Conservation (phyloP, 2,797 vertebrate genomes). For the Salarias fasciatus region DNA sequence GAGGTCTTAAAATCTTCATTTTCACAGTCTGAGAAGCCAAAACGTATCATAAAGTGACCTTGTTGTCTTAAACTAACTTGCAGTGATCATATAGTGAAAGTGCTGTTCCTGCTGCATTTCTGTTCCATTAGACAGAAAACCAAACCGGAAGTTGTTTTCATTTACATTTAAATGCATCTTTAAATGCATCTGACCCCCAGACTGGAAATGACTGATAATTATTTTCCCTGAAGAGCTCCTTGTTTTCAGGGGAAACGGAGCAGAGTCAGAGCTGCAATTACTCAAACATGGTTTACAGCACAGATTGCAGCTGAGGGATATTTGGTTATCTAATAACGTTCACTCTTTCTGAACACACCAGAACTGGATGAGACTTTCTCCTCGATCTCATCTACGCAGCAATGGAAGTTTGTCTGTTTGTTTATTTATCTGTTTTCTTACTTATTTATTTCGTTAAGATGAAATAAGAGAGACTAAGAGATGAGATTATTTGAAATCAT, state of each 20-base stretch:
- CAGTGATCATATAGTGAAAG: conserved; percentile 31
- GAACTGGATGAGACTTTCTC: conserved; percentile 55
- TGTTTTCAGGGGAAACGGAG: conserved; percentile 50
- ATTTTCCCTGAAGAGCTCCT: conserved; percentile 63
- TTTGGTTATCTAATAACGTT: conserved; percentile 77
- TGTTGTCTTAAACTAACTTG: neutral
- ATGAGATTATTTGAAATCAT: no score
- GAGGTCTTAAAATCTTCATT: conserved; percentile 6
- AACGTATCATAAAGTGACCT: conserved; percentile 12
- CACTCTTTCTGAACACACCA: conserved; percentile 59
- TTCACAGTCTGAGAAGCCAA: conserved; percentile 16
- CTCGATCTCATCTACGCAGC: conserved; percentile 42
- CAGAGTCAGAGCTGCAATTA: conserved; percentile 44
- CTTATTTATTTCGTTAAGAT: no score
- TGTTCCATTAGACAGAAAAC: conserved; percentile 44
- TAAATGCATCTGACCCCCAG: conserved; percentile 66
- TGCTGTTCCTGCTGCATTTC: conserved; percentile 29
- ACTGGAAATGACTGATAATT: conserved; percentile 70
- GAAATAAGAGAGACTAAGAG: no score
- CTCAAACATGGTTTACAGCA: conserved; percentile 69
- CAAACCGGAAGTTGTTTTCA: conserved; percentile 67
- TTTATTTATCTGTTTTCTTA: no score
- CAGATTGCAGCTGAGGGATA: conserved; percentile 63
- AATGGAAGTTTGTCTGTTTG: conserved; percentile 13
- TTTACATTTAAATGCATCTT: conserved; percentile 61